Evolutionary conservation across 1,140 invertebrate genomes (phyloP).

Genomic region (Drosophila subobscura): DNA sequence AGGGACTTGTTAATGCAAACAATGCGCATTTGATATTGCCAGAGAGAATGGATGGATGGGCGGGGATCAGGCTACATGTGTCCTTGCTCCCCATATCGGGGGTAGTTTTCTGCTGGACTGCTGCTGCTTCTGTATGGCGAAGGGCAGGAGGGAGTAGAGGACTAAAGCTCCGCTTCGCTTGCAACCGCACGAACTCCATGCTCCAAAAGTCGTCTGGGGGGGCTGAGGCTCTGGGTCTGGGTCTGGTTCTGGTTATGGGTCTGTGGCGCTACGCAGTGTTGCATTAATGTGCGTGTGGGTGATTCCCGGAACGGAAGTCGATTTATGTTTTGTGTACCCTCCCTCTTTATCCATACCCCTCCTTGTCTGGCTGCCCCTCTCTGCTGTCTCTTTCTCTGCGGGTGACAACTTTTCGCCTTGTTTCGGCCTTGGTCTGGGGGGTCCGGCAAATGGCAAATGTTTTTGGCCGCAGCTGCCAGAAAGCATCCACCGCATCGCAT

Average conservation of each 20-base stretch:
- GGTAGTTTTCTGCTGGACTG: constrained; percentile 54
- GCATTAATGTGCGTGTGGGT: constrained; percentile 69
- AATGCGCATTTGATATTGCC: constrained; percentile 76
- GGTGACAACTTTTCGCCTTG: constrained; percentile 46
- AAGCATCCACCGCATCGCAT: constrained; percentile 1
- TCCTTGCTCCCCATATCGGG: constrained; percentile 31
- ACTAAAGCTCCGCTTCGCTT: constrained; percentile 61
- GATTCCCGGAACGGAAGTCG: constrained; percentile 55
- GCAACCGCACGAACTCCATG: constrained; percentile 63
- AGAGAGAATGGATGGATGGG: not conserved
- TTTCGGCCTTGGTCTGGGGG: not conserved
- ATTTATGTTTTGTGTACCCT: constrained; percentile 57
- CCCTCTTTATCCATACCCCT: not conserved
- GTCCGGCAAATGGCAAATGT: constrained; percentile 39
- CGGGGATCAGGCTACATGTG: constrained; percentile 1
- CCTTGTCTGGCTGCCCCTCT: constrained; percentile 1
- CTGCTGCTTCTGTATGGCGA: too few relatives aligned
- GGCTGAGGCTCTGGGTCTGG: too few relatives aligned
- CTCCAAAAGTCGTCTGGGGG: not conserved
- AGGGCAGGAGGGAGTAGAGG: not conserved
- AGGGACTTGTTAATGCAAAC: constrained; percentile 82
- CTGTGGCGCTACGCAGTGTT: constrained; percentile 45
- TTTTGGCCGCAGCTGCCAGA: constrained; percentile 43
- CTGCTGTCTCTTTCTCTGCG: constrained; percentile 10
- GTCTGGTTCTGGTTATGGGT: not conserved